These are phyloP conservation scores for Spinus pinus DNA, from an alignment of 2,797 vertebrate genomes.

Conservation along the genomic window DNA sequence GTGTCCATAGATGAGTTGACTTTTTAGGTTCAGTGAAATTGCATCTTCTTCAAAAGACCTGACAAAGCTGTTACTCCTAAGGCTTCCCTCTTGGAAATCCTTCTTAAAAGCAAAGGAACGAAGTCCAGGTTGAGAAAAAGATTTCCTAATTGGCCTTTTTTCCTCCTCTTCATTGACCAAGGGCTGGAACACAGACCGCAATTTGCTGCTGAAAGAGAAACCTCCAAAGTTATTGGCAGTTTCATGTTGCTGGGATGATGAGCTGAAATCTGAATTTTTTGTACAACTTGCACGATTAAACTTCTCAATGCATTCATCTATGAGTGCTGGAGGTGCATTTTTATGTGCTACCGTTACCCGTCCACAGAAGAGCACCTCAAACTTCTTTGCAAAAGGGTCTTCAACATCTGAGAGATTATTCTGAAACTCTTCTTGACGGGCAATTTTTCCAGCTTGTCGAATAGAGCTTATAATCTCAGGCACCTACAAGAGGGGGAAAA, in stretches of 20 bases:
- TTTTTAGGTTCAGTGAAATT: conserved; percentile 83
- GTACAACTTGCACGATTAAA: conserved; percentile 82
- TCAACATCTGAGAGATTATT: conserved; percentile 76
- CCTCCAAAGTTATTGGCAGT: conserved; percentile 7
- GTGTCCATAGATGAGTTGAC: conserved; percentile 74
- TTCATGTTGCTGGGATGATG: conserved; percentile 19
- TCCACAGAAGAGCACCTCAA: conserved; percentile 95
- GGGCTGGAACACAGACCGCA: conserved; percentile 79
- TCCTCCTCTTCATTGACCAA: conserved; percentile 64
- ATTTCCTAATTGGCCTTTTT: conserved; percentile 74
- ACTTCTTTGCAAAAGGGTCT: conserved; percentile 90
- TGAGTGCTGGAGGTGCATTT: conserved; percentile 93
- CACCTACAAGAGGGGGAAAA: conserved; percentile 75
- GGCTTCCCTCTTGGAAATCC: conserved; percentile 73
- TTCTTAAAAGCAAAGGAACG: conserved; percentile 80
- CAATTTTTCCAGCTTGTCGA: conserved; percentile 92
- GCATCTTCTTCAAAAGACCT: conserved; percentile 87
- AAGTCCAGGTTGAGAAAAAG: conserved; percentile 78
- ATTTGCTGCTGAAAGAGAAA: conserved; percentile 70
- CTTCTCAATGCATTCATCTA: conserved; percentile 97
- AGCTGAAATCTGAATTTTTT: conserved; percentile 31
- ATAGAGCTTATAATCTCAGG: conserved; percentile 97
- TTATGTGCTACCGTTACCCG: conserved; percentile 91
- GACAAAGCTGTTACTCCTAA: conserved; percentile 75
- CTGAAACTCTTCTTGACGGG: conserved; percentile 85